Conservation (phyloP, 1,140 invertebrate species). For the Holcopasites calliopsidis region DNA sequence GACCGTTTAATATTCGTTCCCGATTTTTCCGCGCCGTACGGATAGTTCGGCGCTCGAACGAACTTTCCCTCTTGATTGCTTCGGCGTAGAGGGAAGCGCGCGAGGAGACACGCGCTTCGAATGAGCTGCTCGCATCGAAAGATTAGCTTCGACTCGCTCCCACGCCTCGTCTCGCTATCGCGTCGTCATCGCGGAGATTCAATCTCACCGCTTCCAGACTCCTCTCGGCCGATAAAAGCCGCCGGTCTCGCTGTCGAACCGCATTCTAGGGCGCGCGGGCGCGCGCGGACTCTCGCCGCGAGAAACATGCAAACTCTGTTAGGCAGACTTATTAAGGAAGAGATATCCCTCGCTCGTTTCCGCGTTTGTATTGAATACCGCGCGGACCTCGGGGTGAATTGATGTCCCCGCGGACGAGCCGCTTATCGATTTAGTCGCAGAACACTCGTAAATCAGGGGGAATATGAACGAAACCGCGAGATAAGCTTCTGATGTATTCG, state of each 20-base stretch:
- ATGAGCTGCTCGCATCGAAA: conserved; percentile 55
- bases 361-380: conserved; percentile 37
- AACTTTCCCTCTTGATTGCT: conserved; percentile 62
- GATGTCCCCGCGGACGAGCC: conserved; percentile 17
- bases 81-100: conserved; percentile 28
- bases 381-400: not conserved
- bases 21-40: conserved; percentile 31
- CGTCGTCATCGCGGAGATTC: conserved; percentile 68
- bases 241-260: conserved; percentile 37
- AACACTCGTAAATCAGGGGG: conserved; percentile 17
- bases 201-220: conserved; percentile 58
- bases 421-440: conserved; percentile 11
- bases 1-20: conserved; percentile 47
- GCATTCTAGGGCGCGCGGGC: conserved; percentile 7
- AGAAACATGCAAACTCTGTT: conserved; percentile 50
- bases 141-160: conserved; percentile 66
- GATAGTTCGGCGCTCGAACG: conserved; percentile 21
- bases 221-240: conserved; percentile 54
- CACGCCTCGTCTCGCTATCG: conserved; percentile 70
- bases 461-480: conserved; percentile 20
- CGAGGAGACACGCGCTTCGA: conserved; percentile 55
- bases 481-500: conserved; percentile 14
- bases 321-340: conserved; percentile 43
- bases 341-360: conserved; percentile 47
- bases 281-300: conserved; percentile 9